Evolutionary conservation across 2,888 invertebrate genomes (phyloP), one percentile per base, ranked within the genome.

Genomic region (Atethmia centrago): DNA sequence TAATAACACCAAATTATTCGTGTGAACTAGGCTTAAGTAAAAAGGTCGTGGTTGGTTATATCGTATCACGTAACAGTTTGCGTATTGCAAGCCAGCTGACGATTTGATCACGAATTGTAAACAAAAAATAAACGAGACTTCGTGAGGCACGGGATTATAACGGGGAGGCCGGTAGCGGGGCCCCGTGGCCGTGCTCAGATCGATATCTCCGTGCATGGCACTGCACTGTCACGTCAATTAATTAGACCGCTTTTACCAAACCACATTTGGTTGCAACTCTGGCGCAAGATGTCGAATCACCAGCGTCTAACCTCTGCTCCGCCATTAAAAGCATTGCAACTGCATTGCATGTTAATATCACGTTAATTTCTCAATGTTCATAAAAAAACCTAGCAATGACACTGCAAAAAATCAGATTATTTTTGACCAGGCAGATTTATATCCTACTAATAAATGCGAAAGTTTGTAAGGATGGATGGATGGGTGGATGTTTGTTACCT

Each of bases 21-120:
- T 89, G 89, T 84, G 88, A 89, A 89, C 80, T 87, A 82, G 88
- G 88, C 76, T 80, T 75, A 55, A 84, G 66, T 74, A 51, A 83
- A 86, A 85, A 83, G 83, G 82, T 82, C 80, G 85, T 69, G 53
- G 72, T 78, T 68, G 58, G 73, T 78, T 81, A 77, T 82, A 80
- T 74, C 61, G 78, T 69, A 79, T 86, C 89, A 89, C 90, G 89
- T 90, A 90, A 90, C 78, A 85, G 71, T 83, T 63, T 49, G 62
- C 75, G 71, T 82, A 85, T 86, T 84, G 84, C 87, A 78, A n/a
- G n/a, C 64, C 64, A 64, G 74, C 68, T 72, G 82, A 79, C 78
- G 70, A 80, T 83, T 85, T 82, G 87, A 85, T 87, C 89, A 88
- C 88, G 84, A 88, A 85, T 68, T 76, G 84, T 84, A 82, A 86